These are phyloP conservation scores for Dynastes grantii DNA, from an alignment of 2,888 invertebrate species.

Conservation along the genomic window DNA sequence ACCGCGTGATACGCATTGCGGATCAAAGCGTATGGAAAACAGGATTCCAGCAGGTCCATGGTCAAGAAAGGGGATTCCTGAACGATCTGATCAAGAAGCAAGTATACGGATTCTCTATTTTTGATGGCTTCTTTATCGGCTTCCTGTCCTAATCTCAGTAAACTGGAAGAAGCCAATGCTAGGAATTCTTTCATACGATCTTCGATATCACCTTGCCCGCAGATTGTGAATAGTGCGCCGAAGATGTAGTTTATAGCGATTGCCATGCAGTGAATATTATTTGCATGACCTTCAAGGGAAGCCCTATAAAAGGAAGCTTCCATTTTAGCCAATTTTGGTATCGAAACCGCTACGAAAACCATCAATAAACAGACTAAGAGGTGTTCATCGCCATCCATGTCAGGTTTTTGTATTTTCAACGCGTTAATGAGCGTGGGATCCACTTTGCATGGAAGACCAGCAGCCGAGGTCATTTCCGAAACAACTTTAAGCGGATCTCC, in stretches of 20 bases:
- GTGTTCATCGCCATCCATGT: slow-evolving; percentile 93
- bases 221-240: slow-evolving; percentile 96
- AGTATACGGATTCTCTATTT: slow-evolving; percentile 97
- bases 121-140: slow-evolving; percentile 94
- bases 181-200: slow-evolving; percentile 98
- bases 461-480: slow-evolving; percentile 98
- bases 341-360: slow-evolving; percentile 98
- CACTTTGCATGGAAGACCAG: slow-evolving; percentile 93
- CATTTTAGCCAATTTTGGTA: slow-evolving; percentile 93
- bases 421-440: slow-evolving; percentile 96
- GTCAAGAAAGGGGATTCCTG: slow-evolving; percentile 98
- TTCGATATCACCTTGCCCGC: slow-evolving; percentile 96
- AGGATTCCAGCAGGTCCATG: slow-evolving; percentile 98
- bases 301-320: slow-evolving; percentile 93
- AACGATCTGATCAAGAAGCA: slow-evolving; percentile 96
- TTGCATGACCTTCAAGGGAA: slow-evolving; percentile 94
- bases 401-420: slow-evolving; percentile 89
- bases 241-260: slow-evolving; percentile 96
- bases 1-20: slow-evolving; percentile 98
- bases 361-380: slow-evolving; percentile 94
- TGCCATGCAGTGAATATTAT: slow-evolving; percentile 99
- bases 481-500: slow-evolving; percentile 93
- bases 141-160: slow-evolving; percentile 95
- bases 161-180: slow-evolving; percentile 94
- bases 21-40: slow-evolving; percentile 98